Evolutionary conservation across 30 jellyfish, hydroid and myxozoan genomes (phyloP), one percentile per base, ranked within the genome.

Genomic region (Pelagia noctiluca): DNA sequence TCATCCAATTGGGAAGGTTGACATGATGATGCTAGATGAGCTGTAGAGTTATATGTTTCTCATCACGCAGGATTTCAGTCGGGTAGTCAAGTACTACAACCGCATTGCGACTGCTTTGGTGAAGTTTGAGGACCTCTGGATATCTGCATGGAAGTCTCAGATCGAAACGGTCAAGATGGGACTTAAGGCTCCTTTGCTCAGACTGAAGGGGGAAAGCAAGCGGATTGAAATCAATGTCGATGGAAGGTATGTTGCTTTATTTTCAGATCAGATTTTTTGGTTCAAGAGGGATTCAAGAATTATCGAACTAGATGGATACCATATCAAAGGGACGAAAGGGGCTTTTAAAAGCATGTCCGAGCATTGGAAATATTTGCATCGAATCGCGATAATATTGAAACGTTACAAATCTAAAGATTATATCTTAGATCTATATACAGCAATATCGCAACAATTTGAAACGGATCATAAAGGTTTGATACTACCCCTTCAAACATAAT

Each of bases 101-200:
- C 71, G 90, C 3, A 13, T 91, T 13, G 98, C 98, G 0, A 42
- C 96, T 3, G 92, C 63, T 48, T 69, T 91, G 71, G 78, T 91
- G 16, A 80, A 85, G 38, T 91, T 35, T 30, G 98, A 91, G 53
- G 98, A 91, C 35, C 50, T 65, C 50, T 85, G 96, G 86, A 28
- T 91, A 49, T 8, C 64, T 24, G 65, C 84, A 12, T 91, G 96
- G 96, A 78, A 66, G 46, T 64, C 90, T 30, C 96, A 84, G 47
- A 64, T 87, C n/a, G 96, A 91, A 16, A 76, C 87, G 1, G 91
- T 78, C 21, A 71, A 61, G 60, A 34, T 68, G 18, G 88, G 96
- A n/a, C 66, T 87, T 26, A 87, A 69, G 74, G 90, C 88, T 12
- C 87, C 90, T 7, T 65, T 87, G 34, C 84, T 87, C n/a, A 71